Percentiles rank a stretch among this genome's conserved stretches.
Conservation (phyloP, 2,113 vertebrate species). For the Sphyrna mokarran region DNA sequence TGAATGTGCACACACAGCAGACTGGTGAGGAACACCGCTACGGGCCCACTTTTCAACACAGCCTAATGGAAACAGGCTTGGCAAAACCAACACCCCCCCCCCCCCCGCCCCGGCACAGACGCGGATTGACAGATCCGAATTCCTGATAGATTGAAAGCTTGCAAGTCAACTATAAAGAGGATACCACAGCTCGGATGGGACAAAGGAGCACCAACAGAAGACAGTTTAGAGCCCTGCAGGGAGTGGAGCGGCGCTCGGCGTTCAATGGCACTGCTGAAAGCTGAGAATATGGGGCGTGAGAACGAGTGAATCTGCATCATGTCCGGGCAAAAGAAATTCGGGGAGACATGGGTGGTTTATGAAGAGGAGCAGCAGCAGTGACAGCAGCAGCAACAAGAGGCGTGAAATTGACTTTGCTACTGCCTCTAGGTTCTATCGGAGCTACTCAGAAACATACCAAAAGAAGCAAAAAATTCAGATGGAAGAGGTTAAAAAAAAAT, state of each 20-base stretch:
- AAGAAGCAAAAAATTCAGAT: slow-evolving; percentile 47
- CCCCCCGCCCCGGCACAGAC: too few species aligned
- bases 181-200: slow-evolving; percentile 20
- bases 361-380: slow-evolving; percentile 59
- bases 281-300: slow-evolving; percentile 64
- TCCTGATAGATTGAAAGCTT: background rate
- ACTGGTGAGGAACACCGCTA: background rate
- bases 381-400: slow-evolving; percentile 47
- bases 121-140: background rate
- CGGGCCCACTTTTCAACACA: background rate
- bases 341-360: slow-evolving; percentile 59
- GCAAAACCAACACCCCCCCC: too few species aligned
- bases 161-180: slow-evolving; percentile 27
- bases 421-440: slow-evolving; percentile 68
- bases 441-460: slow-evolving; percentile 57
- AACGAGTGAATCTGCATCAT: slow-evolving; percentile 57
- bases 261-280: slow-evolving; percentile 58
- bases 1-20: background rate
- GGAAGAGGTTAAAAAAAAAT: slow-evolving; percentile 72
- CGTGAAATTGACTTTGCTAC: slow-evolving; percentile 54
- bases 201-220: slow-evolving; percentile 9
- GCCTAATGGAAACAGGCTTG: background rate
- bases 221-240: slow-evolving; percentile 55
- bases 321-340: slow-evolving; percentile 56
- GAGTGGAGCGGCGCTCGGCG: slow-evolving; percentile 49